These are phyloP conservation scores for Rutilus rutilus DNA, from an alignment of 2,113 vertebrate species.

Conservation along the genomic window DNA sequence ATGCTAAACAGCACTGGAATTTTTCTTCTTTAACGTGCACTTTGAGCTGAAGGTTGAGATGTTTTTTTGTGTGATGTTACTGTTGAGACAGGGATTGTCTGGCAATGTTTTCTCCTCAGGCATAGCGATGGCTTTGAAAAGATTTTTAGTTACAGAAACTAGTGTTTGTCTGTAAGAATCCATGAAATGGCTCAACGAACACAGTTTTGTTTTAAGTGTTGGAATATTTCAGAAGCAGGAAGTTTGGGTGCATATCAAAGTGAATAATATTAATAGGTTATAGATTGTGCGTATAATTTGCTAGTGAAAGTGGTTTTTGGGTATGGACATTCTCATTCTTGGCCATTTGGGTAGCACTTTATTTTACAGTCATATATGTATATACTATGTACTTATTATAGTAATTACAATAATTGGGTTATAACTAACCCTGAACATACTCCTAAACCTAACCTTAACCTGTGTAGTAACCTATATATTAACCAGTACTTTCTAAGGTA, in stretches of 20 bases:
- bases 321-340: too few relatives aligned
- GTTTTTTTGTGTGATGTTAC: neutral
- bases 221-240: neutral
- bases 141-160: neutral
- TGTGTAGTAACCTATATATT: too few relatives aligned
- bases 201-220: neutral
- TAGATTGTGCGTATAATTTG: too few relatives aligned
- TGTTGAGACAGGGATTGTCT: neutral
- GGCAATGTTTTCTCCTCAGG: neutral
- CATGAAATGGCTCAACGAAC: neutral
- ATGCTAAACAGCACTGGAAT: conserved; percentile 4
- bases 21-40: conserved; percentile 3
- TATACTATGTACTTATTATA: too few relatives aligned
- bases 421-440: too few relatives aligned
- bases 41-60: neutral
- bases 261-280: too few relatives aligned
- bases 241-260: neutral
- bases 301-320: too few relatives aligned
- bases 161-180: neutral
- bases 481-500: too few relatives aligned
- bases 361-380: too few relatives aligned
- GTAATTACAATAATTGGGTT: too few relatives aligned
- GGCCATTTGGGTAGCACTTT: too few relatives aligned
- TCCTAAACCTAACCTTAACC: too few relatives aligned
- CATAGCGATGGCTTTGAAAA: neutral